These are phyloP conservation scores for Volucella bombylans DNA, from an alignment of 2,888 invertebrate species.

Conservation along the genomic window DNA sequence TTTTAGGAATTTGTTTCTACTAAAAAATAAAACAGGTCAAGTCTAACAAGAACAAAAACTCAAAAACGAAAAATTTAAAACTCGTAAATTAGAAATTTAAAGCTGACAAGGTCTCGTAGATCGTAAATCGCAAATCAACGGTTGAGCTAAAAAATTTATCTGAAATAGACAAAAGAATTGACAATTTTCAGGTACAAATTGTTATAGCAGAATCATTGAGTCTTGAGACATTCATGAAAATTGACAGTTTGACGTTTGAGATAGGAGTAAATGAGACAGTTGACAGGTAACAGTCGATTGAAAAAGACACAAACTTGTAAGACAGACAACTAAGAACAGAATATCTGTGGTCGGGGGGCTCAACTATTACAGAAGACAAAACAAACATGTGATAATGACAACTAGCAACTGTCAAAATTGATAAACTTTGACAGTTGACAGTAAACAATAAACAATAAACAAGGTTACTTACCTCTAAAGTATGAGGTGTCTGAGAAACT, in stretches of 20 bases:
- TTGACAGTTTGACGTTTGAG: neutral
- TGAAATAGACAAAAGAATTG: conserved; percentile 52
- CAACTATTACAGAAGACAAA: conserved; percentile 21
- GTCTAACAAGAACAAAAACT: conserved; percentile 43
- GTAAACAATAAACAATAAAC: neutral
- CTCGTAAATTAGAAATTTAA: neutral
- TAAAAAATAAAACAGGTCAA: conserved; percentile 38
- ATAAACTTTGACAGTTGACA: neutral
- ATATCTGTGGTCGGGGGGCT: too few species aligned
- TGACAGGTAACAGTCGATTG: too few species aligned
- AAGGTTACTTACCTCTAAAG: conserved; percentile 83
- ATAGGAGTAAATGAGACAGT: neutral
- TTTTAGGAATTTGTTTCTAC: conserved; percentile 16
- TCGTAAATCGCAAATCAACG: conserved; percentile 14
- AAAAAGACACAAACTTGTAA: neutral
- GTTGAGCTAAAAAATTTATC: conserved; percentile 51
- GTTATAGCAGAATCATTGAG: neutral
- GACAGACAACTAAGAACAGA: neutral
- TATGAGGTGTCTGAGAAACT: conserved; percentile 84
- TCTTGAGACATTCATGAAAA: neutral
- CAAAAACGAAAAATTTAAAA: conserved; percentile 32
- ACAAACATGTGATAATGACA: neutral
- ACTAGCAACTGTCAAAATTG: neutral
- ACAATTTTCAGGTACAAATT: neutral
- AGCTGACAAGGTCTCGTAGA: conserved; percentile 38